These are phyloP conservation scores for Dermochelys coriacea DNA, from an alignment of 2,797 vertebrate genomes.

Conservation along the genomic window DNA sequence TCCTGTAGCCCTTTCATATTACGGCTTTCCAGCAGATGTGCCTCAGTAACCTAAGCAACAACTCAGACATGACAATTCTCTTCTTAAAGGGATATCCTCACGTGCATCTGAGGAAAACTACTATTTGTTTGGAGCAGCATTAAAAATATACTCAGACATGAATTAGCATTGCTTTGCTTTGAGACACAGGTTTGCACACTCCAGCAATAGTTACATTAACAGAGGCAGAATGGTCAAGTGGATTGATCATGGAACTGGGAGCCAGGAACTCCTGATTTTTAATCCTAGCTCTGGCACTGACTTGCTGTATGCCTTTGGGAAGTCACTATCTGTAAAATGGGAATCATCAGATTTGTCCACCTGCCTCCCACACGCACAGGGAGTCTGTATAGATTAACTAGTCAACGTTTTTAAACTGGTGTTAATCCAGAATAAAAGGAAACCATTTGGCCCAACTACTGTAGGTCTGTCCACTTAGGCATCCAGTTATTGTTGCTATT, in stretches of 20 bases:
- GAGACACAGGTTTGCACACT: not conserved
- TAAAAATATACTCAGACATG: not conserved
- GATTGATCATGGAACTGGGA: not conserved
- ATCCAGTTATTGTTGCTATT: not conserved
- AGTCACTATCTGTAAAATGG: not conserved
- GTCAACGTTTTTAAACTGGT: not conserved
- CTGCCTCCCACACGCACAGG: not conserved
- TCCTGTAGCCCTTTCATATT: not conserved
- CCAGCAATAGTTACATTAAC: fast-evolving
- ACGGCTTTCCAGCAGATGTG: fast-evolving
- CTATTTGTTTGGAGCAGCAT: not conserved
- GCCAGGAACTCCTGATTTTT: not conserved
- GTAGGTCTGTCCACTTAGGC: not conserved
- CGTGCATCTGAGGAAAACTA: not conserved
- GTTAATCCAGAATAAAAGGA: not conserved
- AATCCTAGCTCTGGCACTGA: not conserved
- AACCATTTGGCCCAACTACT: not conserved
- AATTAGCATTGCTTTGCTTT: not conserved
- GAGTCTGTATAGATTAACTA: not conserved
- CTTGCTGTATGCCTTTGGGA: not conserved
- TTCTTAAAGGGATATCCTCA: not conserved
- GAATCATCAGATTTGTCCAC: not conserved
- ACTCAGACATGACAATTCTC: fast-evolving
- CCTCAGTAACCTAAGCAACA: not conserved
- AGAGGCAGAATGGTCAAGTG: not conserved